These are phyloP conservation scores for Furnarius figulus DNA, from an alignment of 2,113 vertebrate genomes.

Conservation along the genomic window DNA sequence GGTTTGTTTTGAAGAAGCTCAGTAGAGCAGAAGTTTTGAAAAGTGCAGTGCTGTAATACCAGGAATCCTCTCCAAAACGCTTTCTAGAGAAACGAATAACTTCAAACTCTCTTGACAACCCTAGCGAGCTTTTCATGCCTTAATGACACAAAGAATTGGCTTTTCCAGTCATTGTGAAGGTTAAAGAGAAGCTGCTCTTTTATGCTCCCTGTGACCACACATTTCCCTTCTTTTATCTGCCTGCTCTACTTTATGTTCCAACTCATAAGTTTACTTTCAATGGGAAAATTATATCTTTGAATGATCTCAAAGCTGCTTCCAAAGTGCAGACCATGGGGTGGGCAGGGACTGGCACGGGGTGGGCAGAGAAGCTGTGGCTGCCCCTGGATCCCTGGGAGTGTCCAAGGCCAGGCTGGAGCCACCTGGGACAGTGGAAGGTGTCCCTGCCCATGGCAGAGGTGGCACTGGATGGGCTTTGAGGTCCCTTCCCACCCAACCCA, in stretches of 20 bases:
- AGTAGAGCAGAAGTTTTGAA: background rate
- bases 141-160: background rate
- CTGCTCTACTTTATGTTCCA: background rate
- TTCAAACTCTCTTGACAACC: background rate
- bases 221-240: background rate
- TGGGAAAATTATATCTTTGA: background rate
- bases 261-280: background rate
- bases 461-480: background rate
- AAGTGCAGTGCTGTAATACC: background rate
- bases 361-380: background rate
- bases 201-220: background rate
- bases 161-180: background rate
- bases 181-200: background rate
- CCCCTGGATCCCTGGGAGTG: background rate
- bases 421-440: background rate
- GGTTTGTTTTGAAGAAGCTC: background rate
- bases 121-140: background rate
- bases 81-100: background rate
- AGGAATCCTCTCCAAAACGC: background rate
- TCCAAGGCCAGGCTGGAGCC: background rate
- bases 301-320: background rate
- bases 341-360: background rate
- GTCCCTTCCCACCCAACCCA: background rate
- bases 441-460: background rate
- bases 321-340: background rate